Percentiles rank a stretch among this genome's conserved stretches.
These are phyloP conservation scores for Apotomis betuletana DNA, from an alignment of 2,888 invertebrate species.

Conservation along the genomic window DNA sequence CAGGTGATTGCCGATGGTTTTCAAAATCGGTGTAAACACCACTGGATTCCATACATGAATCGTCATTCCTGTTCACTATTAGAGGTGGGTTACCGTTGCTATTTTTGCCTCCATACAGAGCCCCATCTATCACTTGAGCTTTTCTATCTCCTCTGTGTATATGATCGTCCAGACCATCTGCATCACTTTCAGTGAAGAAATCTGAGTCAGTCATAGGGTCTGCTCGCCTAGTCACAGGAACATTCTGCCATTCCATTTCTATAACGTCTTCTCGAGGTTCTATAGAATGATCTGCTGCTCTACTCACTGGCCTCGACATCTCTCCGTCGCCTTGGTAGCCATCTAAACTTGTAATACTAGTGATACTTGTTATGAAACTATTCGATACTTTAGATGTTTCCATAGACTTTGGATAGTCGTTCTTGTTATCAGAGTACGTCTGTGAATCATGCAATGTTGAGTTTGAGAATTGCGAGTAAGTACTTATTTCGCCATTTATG, in stretches of 20 bases:
- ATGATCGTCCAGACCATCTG: conserved; percentile 91
- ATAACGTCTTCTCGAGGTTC: conserved; percentile 80
- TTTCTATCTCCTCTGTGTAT: conserved; percentile 88
- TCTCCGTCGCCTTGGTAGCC: conserved; percentile 97
- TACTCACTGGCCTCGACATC: conserved; percentile 93
- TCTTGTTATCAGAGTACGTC: conserved; percentile 83
- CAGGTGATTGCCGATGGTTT: conserved; percentile 82
- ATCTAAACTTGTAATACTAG: conserved; percentile 95
- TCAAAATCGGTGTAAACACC: conserved; percentile 95
- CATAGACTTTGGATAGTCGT: conserved; percentile 84
- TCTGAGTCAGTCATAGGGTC: conserved; percentile 96
- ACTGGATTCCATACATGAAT: conserved; percentile 93
- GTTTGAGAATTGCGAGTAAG: conserved; percentile 79
- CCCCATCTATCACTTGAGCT: conserved; percentile 94
- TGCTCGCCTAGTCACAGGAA: conserved; percentile 86
- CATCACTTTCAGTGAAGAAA: conserved; percentile 95
- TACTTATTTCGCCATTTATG: conserved; percentile 83
- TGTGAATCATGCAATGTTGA: conserved; percentile 82
- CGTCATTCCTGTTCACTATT: conserved; percentile 85
- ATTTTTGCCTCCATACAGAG: conserved; percentile 90
- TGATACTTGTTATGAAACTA: conserved; percentile 93
- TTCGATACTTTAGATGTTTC: conserved; percentile 86
- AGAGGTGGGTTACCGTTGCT: conserved; percentile 81
- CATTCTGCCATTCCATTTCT: conserved; percentile 84
- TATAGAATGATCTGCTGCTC: conserved; percentile 90